Evolutionary conservation across 2,113 vertebrate genomes (phyloP).

Genomic region (Oryctolagus cuniculus): mOryCun1.1 NC_091432.1:63986001-63986500

Average conservation of each 20-base stretch:
- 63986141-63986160: not conserved
- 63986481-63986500: constrained; percentile 15
- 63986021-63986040: not conserved
- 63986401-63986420: not conserved
- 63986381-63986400: not conserved
- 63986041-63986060: constrained; percentile 6
- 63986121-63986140: not conserved
- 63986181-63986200: constrained; percentile 3
- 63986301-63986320: not conserved
- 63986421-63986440: not conserved
- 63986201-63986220: not conserved
- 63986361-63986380: constrained; percentile 16
- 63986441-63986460: not conserved
- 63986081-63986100: not conserved
- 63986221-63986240: constrained; percentile 27
- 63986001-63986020: not conserved
- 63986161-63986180: not conserved
- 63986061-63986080: not conserved
- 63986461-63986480: not conserved
- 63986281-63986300: not conserved
- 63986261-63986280: not conserved
- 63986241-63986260: not conserved
- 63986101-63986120: not conserved
- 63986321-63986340: not conserved
- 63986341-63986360: not conserved